Evolutionary conservation across 2,113 vertebrate genomes (phyloP).

Genomic region (Syngnathus scovelli): DNA sequence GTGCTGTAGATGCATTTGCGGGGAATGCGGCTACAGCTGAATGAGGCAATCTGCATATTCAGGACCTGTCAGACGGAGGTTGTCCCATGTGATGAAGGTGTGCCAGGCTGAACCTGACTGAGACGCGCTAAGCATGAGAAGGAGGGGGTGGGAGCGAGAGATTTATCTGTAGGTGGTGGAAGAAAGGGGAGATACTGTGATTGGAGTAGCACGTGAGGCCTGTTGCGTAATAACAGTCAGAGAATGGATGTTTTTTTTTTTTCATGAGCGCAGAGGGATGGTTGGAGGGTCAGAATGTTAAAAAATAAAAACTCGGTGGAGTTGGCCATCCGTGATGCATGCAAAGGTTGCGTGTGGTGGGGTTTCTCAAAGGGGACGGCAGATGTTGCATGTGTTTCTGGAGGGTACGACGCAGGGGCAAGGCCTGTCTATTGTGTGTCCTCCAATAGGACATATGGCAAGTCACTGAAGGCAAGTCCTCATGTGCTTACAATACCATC

Average conservation of each 20-base stretch:
- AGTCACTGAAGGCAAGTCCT: constrained; percentile 33
- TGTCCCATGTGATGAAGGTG: constrained; percentile 47
- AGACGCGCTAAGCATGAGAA: constrained; percentile 30
- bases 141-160: constrained; percentile 9
- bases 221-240: constrained; percentile 49
- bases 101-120: constrained; percentile 36
- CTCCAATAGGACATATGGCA: constrained; percentile 56
- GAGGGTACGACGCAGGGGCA: constrained; percentile 40
- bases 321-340: constrained; percentile 26
- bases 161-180: not conserved
- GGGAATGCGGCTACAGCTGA: constrained; percentile 68
- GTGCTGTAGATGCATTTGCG: constrained; percentile 76
- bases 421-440: constrained; percentile 32
- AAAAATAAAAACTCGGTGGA: constrained; percentile 17
- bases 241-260: constrained; percentile 35
- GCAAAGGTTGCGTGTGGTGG: constrained; percentile 32
- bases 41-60: constrained; percentile 73
- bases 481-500: constrained; percentile 18
- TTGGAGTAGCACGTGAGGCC: constrained; percentile 33
- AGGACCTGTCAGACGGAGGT: constrained; percentile 49
- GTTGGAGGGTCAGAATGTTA: constrained; percentile 26
- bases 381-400: constrained; percentile 53
- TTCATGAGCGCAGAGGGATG: constrained; percentile 30
- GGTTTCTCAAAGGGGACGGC: constrained; percentile 29
- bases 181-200: constrained; percentile 18